Conservation (phyloP, 2,888 invertebrate species). For the Tetragonula carbonaria region DNA sequence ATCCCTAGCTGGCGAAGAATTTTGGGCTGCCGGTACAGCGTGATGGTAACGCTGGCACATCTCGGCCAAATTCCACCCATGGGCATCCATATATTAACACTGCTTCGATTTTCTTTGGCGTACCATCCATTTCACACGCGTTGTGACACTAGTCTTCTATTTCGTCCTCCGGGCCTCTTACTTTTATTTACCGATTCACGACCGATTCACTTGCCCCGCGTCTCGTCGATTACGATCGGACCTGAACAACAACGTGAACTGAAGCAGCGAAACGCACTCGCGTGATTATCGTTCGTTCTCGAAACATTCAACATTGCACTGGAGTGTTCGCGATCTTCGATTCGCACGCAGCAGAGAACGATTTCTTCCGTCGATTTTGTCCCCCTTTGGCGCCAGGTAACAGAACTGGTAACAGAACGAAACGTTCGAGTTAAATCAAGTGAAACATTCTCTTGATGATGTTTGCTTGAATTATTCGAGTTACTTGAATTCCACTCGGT, state of each 20-base stretch:
- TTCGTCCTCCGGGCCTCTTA: conserved; percentile 4
- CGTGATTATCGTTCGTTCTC: conserved; percentile 14
- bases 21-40: conserved; percentile 81
- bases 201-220: conserved; percentile 47
- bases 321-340: not conserved
- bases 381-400: not conserved
- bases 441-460: too few species aligned
- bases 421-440: too few species aligned
- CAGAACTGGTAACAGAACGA: conserved; percentile 30
- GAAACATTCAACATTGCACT: conserved; percentile 37
- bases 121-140: conserved; percentile 83
- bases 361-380: not conserved
- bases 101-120: conserved; percentile 80
- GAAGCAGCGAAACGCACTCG: conserved; percentile 32
- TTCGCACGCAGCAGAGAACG: not conserved
- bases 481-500: not conserved
- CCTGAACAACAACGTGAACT: not conserved
- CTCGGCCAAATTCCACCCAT: conserved; percentile 84
- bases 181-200: not conserved
- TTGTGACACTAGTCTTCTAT: conserved; percentile 70
- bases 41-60: conserved; percentile 84
- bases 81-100: conserved; percentile 84
- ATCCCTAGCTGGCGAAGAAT: conserved; percentile 82
- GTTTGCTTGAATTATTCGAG: not conserved
- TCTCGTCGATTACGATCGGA: conserved; percentile 12